Base-by-base conservation (phyloP, 1,140 invertebrate species). In the Chelonus insularis region DNA sequence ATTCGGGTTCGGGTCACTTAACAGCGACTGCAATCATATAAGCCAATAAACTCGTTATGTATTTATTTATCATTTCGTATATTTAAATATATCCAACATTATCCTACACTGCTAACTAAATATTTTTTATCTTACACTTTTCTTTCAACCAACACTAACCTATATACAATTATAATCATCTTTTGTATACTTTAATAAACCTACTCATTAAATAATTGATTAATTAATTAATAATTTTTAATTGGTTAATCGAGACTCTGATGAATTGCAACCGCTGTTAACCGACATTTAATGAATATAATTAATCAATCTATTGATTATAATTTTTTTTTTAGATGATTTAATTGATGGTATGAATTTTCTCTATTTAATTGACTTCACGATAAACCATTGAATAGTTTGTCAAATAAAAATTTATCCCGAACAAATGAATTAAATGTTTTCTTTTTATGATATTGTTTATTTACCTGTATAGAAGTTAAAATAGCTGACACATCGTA, bases 401-500 rank as follows among this genome's bases (percentile, higher is more conserved):
- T n/a, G n/a, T n/a, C n/a, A 23, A 21, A 8, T 48, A 21, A 16
- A 25, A 50, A 9, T 52, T 34, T 37, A 6, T 18, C 36, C 32
- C 7, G 29, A 11, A 34, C 12, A 52, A 18, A 36, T 16, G 43
- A 55, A n/a, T n/a, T n/a, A n/a, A n/a, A n/a, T n/a, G n/a, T n/a
- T n/a, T n/a, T n/a, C n/a, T n/a, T n/a, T n/a, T n/a, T n/a, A n/a
- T n/a, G n/a, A n/a, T n/a, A n/a, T n/a, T n/a, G n/a, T 4, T 29
- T 4, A 81, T 85, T 84, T 77, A 91, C 90, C 86, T 91, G 90
- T 87, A 92, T 91, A 73, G 89, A 91, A 78, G 97, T 99, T 83
- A 99, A 86, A 77, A 99, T 98, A 67, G 97, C 97, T 68, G 96
- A 97, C 29, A 99, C 97, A 87, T 99, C 97, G 82, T 99, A 99